Percentiles rank a stretch among this genome's conserved stretches.
Evolutionary conservation across 2,113 vertebrate genomes (phyloP).

Genomic region (Percopsis transmontana): DNA sequence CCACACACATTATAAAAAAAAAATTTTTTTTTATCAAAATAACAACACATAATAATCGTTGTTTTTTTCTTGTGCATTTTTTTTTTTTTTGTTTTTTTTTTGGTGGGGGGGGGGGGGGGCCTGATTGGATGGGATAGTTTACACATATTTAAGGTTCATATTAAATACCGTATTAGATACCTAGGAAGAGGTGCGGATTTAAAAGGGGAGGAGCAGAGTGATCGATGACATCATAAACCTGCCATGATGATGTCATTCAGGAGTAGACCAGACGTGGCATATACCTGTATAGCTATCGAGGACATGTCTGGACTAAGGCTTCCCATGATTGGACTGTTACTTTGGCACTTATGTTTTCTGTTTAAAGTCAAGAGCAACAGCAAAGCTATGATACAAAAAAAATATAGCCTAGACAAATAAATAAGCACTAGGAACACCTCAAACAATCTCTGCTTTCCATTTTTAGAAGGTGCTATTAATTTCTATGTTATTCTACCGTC

Average conservation of each 20-base stretch:
- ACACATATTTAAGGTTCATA: conserved; percentile 83
- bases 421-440: conserved; percentile 35
- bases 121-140: conserved; percentile 58
- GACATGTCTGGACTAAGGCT: conserved; percentile 68
- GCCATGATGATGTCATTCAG: conserved; percentile 31
- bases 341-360: conserved; percentile 57
- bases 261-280: conserved; percentile 62
- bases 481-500: conserved; percentile 53
- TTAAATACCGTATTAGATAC: conserved; percentile 82
- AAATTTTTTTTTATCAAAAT: conserved; percentile 79
- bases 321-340: conserved; percentile 70
- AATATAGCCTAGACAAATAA: conserved; percentile 6
- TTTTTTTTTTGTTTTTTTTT: background rate
- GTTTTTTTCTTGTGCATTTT: background rate
- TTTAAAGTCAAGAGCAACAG: conserved; percentile 26
- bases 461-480: conserved; percentile 73
- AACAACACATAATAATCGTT: conserved; percentile 65
- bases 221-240: conserved; percentile 30
- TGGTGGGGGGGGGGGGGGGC: conserved; percentile 14
- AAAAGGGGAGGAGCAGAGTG: background rate
- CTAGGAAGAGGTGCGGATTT: conserved; percentile 12
- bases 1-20: background rate
- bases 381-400: conserved; percentile 17
- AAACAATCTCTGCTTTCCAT: conserved; percentile 37
- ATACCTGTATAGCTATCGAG: conserved; percentile 53